These are phyloP conservation scores for Philopedon plagiatum DNA, from an alignment of 2,888 invertebrate genomes.

Conservation along the genomic window DNA sequence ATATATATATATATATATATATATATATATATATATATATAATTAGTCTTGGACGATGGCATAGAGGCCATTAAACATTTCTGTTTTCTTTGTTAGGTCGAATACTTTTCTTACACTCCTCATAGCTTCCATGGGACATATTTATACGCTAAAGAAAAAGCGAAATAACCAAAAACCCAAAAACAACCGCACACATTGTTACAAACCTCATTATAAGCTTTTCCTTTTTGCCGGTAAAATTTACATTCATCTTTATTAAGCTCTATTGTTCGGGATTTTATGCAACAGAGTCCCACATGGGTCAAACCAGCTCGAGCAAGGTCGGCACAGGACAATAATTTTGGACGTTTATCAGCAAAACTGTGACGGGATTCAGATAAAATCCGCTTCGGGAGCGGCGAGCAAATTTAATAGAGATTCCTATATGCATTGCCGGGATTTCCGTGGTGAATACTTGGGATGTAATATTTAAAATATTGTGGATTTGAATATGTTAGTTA, in stretches of 20 bases:
- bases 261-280: constrained; percentile 1
- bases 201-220: background rate
- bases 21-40: too few relatives aligned
- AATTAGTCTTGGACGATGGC: too few relatives aligned
- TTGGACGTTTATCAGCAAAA: constrained; percentile 26
- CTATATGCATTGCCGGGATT: constrained; percentile 4
- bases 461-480: background rate
- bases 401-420: constrained; percentile 15
- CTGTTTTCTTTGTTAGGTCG: too few relatives aligned
- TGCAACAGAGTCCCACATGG: constrained; percentile 6
- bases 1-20: too few relatives aligned
- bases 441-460: background rate
- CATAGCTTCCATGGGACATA: too few relatives aligned
- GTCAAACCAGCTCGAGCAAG: background rate
- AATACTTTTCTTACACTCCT: too few relatives aligned
- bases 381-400: constrained; percentile 2
- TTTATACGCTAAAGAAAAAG: background rate
- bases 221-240: background rate
- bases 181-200: background rate
- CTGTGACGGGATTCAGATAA: constrained; percentile 4
- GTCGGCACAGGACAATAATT: constrained; percentile 18
- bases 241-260: background rate
- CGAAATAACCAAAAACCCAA: background rate
- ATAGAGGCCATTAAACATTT: too few relatives aligned
- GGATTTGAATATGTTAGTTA: too few relatives aligned